phyloP scores from a whole-genome alignment of 2,797 vertebrate genomes.

The Enteromius trimaculatus region DNA sequence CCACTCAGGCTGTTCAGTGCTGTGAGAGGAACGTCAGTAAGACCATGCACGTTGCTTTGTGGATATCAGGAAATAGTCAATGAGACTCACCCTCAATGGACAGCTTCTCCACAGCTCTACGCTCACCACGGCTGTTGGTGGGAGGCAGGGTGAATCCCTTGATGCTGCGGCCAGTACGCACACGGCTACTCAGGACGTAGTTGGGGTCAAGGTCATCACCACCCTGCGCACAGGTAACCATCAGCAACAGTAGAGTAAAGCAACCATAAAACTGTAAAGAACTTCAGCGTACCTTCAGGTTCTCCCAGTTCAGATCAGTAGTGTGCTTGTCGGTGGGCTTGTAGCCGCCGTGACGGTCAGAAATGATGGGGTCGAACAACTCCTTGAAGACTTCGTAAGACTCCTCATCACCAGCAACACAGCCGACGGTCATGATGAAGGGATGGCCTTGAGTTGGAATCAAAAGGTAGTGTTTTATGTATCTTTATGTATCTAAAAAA shows the following conservation, averaged over 20 bases:
- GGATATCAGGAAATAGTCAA: background rate
- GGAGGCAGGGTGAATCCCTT: constrained; percentile 84
- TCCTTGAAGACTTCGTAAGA: constrained; percentile 81
- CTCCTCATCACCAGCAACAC: constrained; percentile 84
- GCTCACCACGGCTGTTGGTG: constrained; percentile 85
- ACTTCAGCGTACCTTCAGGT: constrained; percentile 78
- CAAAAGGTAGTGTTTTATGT: background rate
- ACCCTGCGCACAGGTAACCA: constrained; percentile 60
- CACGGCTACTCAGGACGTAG: constrained; percentile 83
- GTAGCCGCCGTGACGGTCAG: constrained; percentile 83
- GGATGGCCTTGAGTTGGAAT: constrained; percentile 83
- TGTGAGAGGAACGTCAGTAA: constrained; percentile 46
- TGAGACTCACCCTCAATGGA: constrained; percentile 77
- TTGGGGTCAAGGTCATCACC: constrained; percentile 84
- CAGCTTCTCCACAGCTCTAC: constrained; percentile 80
- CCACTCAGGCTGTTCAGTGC: constrained; percentile 82
- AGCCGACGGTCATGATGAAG: constrained; percentile 89
- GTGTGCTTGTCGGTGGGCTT: constrained; percentile 85
- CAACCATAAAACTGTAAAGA: background rate
- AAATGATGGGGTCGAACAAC: constrained; percentile 82
- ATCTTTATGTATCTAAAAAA: background rate
- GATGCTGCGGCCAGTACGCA: constrained; percentile 85
- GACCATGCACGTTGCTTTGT: background rate
- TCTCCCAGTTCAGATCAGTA: constrained; percentile 85
- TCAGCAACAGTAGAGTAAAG: background rate